A percentile compares a stretch with the other conserved stretches of the same genome.
Evolutionary conservation across 2,888 invertebrate genomes (phyloP).

Genomic region (Pandemis cinnamomeana): DNA sequence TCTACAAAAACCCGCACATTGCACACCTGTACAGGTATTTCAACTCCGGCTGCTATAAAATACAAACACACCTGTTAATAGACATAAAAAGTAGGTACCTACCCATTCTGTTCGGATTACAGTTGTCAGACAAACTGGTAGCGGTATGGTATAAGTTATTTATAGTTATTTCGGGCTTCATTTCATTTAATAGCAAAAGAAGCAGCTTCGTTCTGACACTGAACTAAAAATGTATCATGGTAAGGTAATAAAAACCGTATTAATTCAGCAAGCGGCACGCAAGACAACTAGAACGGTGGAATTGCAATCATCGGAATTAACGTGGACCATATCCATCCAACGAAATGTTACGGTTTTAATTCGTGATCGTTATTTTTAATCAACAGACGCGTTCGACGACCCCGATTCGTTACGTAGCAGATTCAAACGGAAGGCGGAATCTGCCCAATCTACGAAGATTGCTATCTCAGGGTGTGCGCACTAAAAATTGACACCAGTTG

Average conservation of each 20-base stretch:
- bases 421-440: slow-evolving; percentile 56
- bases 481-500: slow-evolving; percentile 41
- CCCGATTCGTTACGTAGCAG: slow-evolving; percentile 57
- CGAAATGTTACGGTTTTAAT: slow-evolving; percentile 56
- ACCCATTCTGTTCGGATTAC: slow-evolving; percentile 18
- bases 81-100: slow-evolving; percentile 7
- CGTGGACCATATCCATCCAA: slow-evolving; percentile 50
- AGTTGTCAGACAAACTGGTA: slow-evolving; percentile 25
- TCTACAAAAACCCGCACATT: slow-evolving; percentile 9
- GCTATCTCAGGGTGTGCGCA: slow-evolving; percentile 45
- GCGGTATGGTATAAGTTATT: slow-evolving; percentile 22
- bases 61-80: slow-evolving; percentile 31
- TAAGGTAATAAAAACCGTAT: slow-evolving; percentile 41
- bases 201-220: slow-evolving; percentile 28
- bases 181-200: slow-evolving; percentile 32
- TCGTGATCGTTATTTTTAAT: slow-evolving; percentile 65
- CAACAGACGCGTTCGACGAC: slow-evolving; percentile 61
- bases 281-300: slow-evolving; percentile 42
- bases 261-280: slow-evolving; percentile 43
- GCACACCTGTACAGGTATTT: background rate
- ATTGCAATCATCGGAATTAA: slow-evolving; percentile 45
- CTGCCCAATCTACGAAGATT: slow-evolving; percentile 47
- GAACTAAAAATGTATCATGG: slow-evolving; percentile 34
- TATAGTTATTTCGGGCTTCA: slow-evolving; percentile 30
- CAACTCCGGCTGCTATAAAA: background rate